Evolutionary conservation across 2,113 vertebrate species (phyloP).

Genomic region (Lagenorhynchus albirostris): DNA sequence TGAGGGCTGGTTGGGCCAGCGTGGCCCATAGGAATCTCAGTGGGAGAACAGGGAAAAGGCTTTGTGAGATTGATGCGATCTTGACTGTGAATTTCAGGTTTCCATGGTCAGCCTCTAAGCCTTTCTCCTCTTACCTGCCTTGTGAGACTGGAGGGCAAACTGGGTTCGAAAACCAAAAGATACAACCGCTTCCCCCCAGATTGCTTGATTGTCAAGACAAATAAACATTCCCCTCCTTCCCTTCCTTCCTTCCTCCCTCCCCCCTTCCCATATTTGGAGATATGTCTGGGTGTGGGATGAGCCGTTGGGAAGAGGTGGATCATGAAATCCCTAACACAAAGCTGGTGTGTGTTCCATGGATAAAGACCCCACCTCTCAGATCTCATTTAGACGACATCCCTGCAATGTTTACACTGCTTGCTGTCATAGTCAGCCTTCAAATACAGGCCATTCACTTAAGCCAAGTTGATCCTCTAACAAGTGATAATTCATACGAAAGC

Average conservation of each 20-base stretch:
- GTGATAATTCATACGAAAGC: neutral
- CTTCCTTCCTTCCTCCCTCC: neutral
- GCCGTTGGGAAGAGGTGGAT: neutral
- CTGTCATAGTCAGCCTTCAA: neutral
- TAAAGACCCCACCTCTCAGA: neutral
- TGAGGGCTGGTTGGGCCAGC: neutral
- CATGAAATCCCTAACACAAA: neutral
- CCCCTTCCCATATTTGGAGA: neutral
- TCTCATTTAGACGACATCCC: neutral
- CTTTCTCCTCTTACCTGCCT: neutral
- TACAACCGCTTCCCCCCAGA: neutral
- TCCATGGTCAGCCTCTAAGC: neutral
- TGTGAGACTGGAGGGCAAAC: conserved; percentile 10
- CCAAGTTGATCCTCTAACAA: neutral
- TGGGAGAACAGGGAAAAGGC: neutral
- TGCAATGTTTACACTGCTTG: neutral
- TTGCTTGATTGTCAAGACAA: neutral
- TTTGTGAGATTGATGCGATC: neutral
- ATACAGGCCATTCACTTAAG: neutral
- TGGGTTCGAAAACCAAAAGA: neutral
- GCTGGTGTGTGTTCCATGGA: neutral
- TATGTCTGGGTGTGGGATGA: neutral
- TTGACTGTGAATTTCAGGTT: neutral
- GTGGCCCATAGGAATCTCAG: neutral
- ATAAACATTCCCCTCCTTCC: neutral